These are phyloP conservation scores for Knipowitschia caucasica DNA, from an alignment of 2,797 vertebrate species.

Conservation along the genomic window DNA sequence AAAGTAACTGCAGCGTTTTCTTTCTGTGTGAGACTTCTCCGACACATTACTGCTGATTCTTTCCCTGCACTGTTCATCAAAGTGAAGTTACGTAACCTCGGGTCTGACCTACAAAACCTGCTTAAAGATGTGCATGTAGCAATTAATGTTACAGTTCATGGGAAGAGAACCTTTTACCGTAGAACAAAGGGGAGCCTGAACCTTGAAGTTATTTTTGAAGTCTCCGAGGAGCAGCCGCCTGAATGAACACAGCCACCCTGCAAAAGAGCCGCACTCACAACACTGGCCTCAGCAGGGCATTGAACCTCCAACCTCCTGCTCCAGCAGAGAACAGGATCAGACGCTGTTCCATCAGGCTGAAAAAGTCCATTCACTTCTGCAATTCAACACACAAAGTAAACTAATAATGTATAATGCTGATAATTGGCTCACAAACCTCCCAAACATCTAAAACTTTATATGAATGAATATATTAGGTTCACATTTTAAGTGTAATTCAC, in stretches of 20 bases:
- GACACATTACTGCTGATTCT: neutral
- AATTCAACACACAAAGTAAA: no score
- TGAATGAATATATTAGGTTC: no score
- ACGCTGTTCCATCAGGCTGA: neutral
- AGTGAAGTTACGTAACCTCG: conserved; percentile 13
- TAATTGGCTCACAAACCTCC: no score
- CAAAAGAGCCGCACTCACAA: conserved; percentile 6
- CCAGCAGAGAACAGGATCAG: neutral
- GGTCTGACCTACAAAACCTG: neutral
- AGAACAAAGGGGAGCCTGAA: conserved; percentile 14
- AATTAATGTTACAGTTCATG: conserved; percentile 11
- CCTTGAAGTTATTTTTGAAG: conserved; percentile 20
- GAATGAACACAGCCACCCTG: conserved; percentile 3
- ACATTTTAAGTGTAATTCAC: no score
- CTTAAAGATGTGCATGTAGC: conserved; percentile 10
- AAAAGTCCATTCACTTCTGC: no score
- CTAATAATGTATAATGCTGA: no score
- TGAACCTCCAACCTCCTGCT: conserved; percentile 4
- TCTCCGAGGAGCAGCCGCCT: conserved; percentile 8
- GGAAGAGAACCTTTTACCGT: conserved; percentile 4
- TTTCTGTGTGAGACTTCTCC: neutral
- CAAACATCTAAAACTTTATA: no score
- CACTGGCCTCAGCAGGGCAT: conserved; percentile 3
- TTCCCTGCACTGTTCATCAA: conserved; percentile 15
- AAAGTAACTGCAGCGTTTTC: no score